Evolutionary conservation across 2,797 vertebrate species (phyloP).

Genomic region (Spinus olivaceus): DNA sequence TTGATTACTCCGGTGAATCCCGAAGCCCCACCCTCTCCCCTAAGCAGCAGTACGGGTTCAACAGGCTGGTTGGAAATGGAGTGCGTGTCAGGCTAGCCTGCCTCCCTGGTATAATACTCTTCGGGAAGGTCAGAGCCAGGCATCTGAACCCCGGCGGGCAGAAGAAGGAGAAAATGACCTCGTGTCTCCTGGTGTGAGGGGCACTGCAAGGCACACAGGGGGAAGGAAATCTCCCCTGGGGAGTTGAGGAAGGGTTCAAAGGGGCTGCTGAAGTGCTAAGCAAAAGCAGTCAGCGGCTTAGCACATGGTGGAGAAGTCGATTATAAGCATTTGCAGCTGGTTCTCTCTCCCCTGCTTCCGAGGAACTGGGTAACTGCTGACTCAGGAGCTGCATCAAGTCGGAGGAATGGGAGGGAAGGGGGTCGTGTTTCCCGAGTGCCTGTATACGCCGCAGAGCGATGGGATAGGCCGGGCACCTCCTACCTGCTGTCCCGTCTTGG

Average conservation of each 20-base stretch:
- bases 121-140: neutral
- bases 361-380: constrained; percentile 13
- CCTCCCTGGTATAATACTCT: neutral
- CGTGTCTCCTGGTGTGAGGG: neutral
- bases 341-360: neutral
- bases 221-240: neutral
- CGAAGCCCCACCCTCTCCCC: constrained; percentile 11
- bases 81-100: neutral
- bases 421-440: neutral
- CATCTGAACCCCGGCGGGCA: neutral
- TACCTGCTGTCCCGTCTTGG: neutral
- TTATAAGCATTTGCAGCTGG: constrained; percentile 32
- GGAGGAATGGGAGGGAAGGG: neutral
- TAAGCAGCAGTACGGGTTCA: constrained; percentile 19
- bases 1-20: neutral
- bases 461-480: neutral
- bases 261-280: neutral
- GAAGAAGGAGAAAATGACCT: neutral
- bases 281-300: neutral
- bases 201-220: neutral
- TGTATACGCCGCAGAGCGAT: neutral
- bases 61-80: neutral
- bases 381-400: neutral
- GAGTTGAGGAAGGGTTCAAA: neutral
- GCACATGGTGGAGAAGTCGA: constrained; percentile 3